Percentiles rank a stretch among this genome's conserved stretches.
Evolutionary conservation across 2,797 vertebrate species (phyloP).

Genomic region (Morus bassanus): DNA sequence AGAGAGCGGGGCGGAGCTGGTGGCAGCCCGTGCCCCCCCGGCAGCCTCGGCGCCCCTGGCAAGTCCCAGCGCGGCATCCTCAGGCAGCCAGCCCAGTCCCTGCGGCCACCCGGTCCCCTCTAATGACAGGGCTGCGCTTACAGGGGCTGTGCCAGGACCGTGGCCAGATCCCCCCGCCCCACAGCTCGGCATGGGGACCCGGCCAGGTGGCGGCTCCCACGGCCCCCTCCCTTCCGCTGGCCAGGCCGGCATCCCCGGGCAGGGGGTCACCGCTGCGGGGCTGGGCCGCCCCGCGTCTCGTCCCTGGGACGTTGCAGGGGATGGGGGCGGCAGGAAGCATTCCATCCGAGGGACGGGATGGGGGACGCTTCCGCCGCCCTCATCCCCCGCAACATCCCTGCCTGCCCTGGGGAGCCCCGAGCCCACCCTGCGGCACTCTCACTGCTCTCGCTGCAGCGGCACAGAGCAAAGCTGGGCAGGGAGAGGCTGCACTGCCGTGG

Average conservation of each 20-base stretch:
- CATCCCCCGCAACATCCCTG: neutral
- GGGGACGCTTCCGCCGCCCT: neutral
- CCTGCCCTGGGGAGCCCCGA: neutral
- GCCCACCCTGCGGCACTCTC: neutral
- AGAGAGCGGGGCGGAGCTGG: neutral
- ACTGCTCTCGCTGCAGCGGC: no score
- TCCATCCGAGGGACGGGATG: no score
- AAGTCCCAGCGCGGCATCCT: neutral
- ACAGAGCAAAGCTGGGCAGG: neutral
- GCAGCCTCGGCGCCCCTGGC: neutral
- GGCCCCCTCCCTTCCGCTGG: neutral
- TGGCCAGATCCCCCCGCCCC: neutral
- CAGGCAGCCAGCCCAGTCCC: constrained; percentile 11
- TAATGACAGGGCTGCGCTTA: neutral
- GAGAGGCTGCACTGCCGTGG: neutral
- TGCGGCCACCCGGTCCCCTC: neutral
- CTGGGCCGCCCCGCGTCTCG: neutral
- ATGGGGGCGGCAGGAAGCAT: neutral
- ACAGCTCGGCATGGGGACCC: neutral
- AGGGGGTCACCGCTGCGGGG: neutral
- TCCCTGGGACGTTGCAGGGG: neutral
- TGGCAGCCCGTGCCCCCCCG: neutral
- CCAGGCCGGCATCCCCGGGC: neutral
- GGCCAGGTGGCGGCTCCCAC: neutral
- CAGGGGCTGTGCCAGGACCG: neutral